Evolutionary conservation across 2,113 vertebrate genomes (phyloP).

Genomic region (Arenaria interpres): DNA sequence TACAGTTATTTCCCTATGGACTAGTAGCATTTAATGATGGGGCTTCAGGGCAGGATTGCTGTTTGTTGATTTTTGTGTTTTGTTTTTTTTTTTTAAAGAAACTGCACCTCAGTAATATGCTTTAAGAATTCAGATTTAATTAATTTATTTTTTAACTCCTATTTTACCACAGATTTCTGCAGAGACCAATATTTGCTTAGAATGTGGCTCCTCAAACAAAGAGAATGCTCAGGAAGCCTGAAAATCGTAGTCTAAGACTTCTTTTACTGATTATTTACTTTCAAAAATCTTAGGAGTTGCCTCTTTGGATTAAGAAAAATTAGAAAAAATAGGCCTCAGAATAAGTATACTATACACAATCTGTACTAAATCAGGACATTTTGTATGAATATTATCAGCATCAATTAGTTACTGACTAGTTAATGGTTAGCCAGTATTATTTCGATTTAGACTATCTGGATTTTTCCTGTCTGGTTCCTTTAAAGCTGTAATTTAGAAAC

Average conservation of each 20-base stretch:
- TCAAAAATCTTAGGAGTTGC: neutral
- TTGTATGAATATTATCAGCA: neutral
- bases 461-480: neutral
- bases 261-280: neutral
- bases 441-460: neutral
- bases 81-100: neutral
- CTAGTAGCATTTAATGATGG: neutral
- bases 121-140: neutral
- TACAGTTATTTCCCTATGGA: neutral
- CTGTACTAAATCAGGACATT: neutral
- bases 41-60: neutral
- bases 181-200: neutral
- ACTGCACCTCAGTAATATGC: neutral
- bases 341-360: neutral
- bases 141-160: neutral
- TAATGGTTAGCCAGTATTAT: neutral
- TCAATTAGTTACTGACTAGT: neutral
- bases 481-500: constrained; percentile 17
- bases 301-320: neutral
- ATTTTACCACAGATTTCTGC: neutral
- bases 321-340: neutral
- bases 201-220: neutral
- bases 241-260: neutral
- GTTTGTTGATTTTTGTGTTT: neutral
- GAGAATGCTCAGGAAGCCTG: neutral